phyloP scores from a whole-genome alignment of 1,140 invertebrate species.

The Drosophila micromelanica region DNA sequence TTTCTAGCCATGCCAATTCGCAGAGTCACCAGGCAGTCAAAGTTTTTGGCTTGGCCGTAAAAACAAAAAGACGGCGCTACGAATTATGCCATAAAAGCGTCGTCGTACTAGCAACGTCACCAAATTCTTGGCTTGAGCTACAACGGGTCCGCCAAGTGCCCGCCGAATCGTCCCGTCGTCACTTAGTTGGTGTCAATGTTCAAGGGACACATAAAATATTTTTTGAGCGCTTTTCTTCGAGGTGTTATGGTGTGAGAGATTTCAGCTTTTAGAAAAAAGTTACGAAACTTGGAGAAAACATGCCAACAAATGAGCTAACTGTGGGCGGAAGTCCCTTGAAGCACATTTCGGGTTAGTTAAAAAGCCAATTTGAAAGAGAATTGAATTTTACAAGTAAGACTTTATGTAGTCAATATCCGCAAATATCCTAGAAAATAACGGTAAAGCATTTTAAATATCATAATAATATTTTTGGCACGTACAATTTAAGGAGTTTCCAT shows the following conservation, averaged over 20 bases:
- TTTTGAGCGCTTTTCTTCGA: slow-evolving; percentile 40
- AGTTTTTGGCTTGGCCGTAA: slow-evolving; percentile 65
- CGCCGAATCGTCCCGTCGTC: slow-evolving; percentile 33
- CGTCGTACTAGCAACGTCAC: slow-evolving; percentile 58
- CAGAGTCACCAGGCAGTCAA: slow-evolving; percentile 36
- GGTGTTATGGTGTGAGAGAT: slow-evolving; percentile 40
- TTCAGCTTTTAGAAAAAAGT: slow-evolving; percentile 35
- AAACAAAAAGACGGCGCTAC: slow-evolving; percentile 70
- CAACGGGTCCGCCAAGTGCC: slow-evolving; percentile 27
- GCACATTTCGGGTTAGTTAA: slow-evolving; percentile 33
- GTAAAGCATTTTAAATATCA: too few relatives aligned
- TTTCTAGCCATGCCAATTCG: slow-evolving; percentile 76
- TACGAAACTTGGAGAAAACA: slow-evolving; percentile 26
- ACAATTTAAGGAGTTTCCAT: too few relatives aligned
- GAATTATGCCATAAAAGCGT: slow-evolving; percentile 78
- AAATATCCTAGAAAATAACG: too few relatives aligned
- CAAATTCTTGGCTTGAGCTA: slow-evolving; percentile 68
- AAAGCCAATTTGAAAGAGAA: slow-evolving; percentile 1
- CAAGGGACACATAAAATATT: slow-evolving; percentile 77
- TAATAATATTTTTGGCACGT: too few relatives aligned
- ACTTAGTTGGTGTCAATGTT: slow-evolving; percentile 67
- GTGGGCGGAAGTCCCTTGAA: slow-evolving; percentile 37
- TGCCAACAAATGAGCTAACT: slow-evolving; percentile 59
- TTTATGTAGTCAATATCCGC: too few relatives aligned
- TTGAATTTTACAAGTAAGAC: too few relatives aligned